Evolutionary conservation across 2,797 vertebrate species (phyloP).

Genomic region (Paramormyrops hopkinsi): DNA sequence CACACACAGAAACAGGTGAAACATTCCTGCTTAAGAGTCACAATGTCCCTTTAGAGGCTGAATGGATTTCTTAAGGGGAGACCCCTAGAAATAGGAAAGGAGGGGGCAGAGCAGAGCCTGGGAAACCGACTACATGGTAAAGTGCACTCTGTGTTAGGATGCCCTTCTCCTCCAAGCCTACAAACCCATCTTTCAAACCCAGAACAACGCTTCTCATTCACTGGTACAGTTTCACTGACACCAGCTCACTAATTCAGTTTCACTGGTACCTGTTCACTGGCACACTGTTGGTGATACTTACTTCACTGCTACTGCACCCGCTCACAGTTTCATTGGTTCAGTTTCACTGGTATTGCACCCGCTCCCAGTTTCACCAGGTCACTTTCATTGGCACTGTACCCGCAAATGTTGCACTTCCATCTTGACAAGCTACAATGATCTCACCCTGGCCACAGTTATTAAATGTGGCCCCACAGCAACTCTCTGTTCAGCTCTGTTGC

Average conservation of each 20-base stretch:
- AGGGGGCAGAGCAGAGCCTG: neutral
- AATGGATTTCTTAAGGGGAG: neutral
- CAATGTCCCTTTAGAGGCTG: neutral
- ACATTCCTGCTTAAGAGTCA: neutral
- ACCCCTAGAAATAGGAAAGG: neutral
- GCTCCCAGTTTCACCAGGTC: neutral
- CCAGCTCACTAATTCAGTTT: neutral
- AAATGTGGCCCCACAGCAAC: neutral
- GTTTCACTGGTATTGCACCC: neutral
- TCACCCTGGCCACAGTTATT: neutral
- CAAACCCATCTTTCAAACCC: neutral
- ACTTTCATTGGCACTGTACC: neutral
- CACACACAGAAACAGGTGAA: conserved; percentile 10
- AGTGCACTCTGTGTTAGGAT: neutral
- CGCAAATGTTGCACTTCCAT: neutral
- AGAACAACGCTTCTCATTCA: neutral
- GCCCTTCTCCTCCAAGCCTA: neutral
- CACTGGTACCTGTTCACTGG: neutral
- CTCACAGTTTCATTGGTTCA: neutral
- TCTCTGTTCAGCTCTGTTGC: neutral
- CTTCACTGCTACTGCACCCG: neutral
- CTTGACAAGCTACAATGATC: neutral
- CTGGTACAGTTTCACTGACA: neutral
- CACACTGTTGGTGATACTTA: neutral
- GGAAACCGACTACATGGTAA: neutral